A percentile compares a stretch with the other conserved stretches of the same genome.
These are phyloP conservation scores for Linnaemya tessellans DNA, from an alignment of 2,888 invertebrate species.

Conservation along the genomic window DNA sequence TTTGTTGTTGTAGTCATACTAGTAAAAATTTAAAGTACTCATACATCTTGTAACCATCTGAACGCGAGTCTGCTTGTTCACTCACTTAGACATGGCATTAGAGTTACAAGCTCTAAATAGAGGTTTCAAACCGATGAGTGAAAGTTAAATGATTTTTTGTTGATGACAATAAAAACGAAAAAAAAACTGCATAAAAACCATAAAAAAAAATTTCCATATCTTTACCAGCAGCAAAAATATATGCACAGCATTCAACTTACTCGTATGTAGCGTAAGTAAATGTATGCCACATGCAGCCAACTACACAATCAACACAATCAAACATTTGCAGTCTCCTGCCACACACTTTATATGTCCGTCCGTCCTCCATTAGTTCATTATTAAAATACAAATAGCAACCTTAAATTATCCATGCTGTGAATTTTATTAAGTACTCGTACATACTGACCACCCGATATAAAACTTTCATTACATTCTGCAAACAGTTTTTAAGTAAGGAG, in stretches of 20 bases:
- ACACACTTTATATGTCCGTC: slow-evolving; percentile 3
- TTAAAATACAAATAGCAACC: slow-evolving; percentile 51
- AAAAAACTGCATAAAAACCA: slow-evolving; percentile 34
- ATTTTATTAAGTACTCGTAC: slow-evolving; percentile 32
- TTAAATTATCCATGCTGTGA: slow-evolving; percentile 59
- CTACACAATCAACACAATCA: background rate
- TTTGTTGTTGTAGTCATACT: slow-evolving; percentile 29
- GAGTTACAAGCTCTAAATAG: slow-evolving; percentile 60
- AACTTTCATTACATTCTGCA: slow-evolving; percentile 41
- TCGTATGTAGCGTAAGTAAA: background rate
- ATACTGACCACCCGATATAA: slow-evolving; percentile 33
- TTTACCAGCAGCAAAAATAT: slow-evolving; percentile 47
- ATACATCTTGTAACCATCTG: slow-evolving; percentile 14
- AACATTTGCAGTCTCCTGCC: slow-evolving; percentile 33
- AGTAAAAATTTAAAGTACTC: slow-evolving; percentile 34
- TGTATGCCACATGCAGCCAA: slow-evolving; percentile 38
- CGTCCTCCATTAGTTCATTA: slow-evolving; percentile 39
- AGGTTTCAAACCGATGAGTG: slow-evolving; percentile 66
- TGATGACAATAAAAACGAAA: slow-evolving; percentile 63
- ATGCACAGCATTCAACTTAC: slow-evolving; percentile 12
- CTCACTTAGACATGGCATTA: slow-evolving; percentile 52
- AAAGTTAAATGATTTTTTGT: slow-evolving; percentile 68
- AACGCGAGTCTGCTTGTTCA: slow-evolving; percentile 34
- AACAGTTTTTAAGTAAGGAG: slow-evolving; percentile 20
- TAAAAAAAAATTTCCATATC: slow-evolving; percentile 68